Conservation (phyloP, 2,113 vertebrate species). For the Tenebrosternarchus preto region DNA sequence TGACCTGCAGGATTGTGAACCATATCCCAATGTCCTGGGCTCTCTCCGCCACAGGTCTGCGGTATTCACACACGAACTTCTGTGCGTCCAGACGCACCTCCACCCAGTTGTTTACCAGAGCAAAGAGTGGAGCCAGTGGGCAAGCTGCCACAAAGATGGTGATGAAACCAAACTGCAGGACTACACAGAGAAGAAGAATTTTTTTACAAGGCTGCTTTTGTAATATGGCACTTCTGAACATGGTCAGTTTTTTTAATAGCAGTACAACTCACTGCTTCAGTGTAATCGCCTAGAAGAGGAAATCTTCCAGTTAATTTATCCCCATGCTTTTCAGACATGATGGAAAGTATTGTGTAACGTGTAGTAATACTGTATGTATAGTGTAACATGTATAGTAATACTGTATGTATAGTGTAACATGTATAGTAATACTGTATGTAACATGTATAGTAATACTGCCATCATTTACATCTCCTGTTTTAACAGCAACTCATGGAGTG, state of each 20-base stretch:
- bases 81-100: constrained; percentile 77
- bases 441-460: neutral
- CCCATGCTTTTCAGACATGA: neutral
- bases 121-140: constrained; percentile 75
- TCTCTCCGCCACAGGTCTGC: constrained; percentile 70
- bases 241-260: neutral
- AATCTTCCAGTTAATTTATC: neutral
- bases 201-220: too few species aligned
- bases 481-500: neutral
- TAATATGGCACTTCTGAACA: neutral
- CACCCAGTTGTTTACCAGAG: constrained; percentile 78
- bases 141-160: constrained; percentile 79
- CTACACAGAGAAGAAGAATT: constrained; percentile 50
- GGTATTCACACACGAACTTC: constrained; percentile 78
- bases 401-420: neutral
- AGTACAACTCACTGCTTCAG: neutral
- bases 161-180: constrained; percentile 81
- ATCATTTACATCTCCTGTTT: neutral
- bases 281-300: neutral
- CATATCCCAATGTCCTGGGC: constrained; percentile 78
- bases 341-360: neutral
- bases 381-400: neutral
- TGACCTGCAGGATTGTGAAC: constrained; percentile 75
- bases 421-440: neutral
- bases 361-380: too few species aligned